These are phyloP conservation scores for Ooceraea biroi DNA, from an alignment of 1,140 invertebrate genomes.

Conservation along the genomic window DNA sequence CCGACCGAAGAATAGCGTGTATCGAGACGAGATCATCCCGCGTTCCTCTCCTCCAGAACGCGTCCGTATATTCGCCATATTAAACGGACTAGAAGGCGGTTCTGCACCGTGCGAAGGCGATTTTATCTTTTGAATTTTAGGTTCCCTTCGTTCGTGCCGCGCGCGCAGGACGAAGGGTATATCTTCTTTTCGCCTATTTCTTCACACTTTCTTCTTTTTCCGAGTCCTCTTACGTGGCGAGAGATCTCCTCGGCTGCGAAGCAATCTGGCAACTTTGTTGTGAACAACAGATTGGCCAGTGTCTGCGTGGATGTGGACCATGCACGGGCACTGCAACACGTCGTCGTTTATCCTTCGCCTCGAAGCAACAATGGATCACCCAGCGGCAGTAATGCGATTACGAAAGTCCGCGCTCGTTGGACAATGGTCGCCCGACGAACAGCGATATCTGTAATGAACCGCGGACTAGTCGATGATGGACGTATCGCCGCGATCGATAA, in stretches of 20 bases:
- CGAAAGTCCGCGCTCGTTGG: background rate
- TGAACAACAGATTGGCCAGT: background rate
- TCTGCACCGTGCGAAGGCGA: slow-evolving; percentile 64
- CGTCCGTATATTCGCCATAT: background rate
- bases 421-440: slow-evolving; percentile 25
- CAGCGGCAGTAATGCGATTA: slow-evolving; percentile 11
- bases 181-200: slow-evolving; percentile 63
- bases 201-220: slow-evolving; percentile 54
- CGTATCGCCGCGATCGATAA: slow-evolving; percentile 65
- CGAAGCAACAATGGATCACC: background rate
- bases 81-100: slow-evolving; percentile 19
- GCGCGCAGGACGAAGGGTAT: slow-evolving; percentile 71
- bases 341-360: background rate
- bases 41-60: background rate
- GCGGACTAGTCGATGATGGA: slow-evolving; percentile 50
- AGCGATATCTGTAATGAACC: slow-evolving; percentile 27
- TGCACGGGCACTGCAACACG: too few relatives aligned
- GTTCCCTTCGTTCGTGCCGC: slow-evolving; percentile 62
- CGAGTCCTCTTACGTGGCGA: slow-evolving; percentile 34
- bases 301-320: too few relatives aligned
- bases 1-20: slow-evolving; percentile 6
- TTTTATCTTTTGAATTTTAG: slow-evolving; percentile 83
- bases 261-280: background rate
- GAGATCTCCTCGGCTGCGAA: background rate
- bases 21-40: background rate